A percentile compares a stretch with the other conserved stretches of the same genome.
Evolutionary conservation across 2,113 vertebrate species (phyloP).

Genomic region (Malurus melanocephalus): DNA sequence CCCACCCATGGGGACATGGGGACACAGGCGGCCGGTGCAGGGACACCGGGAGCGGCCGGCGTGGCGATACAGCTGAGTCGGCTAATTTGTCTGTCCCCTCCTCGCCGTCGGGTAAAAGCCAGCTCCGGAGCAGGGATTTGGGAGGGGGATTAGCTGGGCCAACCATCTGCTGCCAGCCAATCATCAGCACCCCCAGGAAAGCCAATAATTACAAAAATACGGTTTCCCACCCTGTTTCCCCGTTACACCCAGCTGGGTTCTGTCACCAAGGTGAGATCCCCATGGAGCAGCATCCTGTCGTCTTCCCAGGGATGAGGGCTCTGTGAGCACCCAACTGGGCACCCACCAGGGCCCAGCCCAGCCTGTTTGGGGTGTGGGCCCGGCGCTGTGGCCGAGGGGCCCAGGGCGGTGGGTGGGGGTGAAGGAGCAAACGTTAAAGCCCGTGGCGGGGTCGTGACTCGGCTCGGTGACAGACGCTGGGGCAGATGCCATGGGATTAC

Average conservation of each 20-base stretch:
- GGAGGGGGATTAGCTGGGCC: conserved; percentile 56
- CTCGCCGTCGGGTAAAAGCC: not conserved
- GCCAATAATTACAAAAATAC: conserved; percentile 61
- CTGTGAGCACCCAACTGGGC: not conserved
- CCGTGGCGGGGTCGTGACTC: not conserved
- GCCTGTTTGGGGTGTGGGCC: rapidly evolving
- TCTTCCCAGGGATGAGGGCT: rapidly evolving
- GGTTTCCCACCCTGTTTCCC: not conserved
- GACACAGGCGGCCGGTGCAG: rapidly evolving
- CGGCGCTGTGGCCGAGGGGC: rapidly evolving
- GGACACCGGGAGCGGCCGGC: rapidly evolving
- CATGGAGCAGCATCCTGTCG: rapidly evolving
- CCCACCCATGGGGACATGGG: rapidly evolving
- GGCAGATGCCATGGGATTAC: conserved; percentile 75
- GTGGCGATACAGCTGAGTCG: not conserved
- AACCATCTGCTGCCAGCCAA: conserved; percentile 68
- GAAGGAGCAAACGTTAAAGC: conserved; percentile 64
- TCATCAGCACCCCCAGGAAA: conserved; percentile 37
- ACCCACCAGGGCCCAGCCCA: rapidly evolving
- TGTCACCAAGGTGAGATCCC: not conserved
- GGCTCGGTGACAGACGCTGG: conserved; percentile 62
- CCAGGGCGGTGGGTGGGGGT: not conserved
- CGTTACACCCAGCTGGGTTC: too few relatives aligned
- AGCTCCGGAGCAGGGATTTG: conserved; percentile 46
- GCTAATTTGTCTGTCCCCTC: conserved; percentile 22